phyloP scores from a whole-genome alignment of 1,140 invertebrate genomes.

The Zaprionus taronus region DNA sequence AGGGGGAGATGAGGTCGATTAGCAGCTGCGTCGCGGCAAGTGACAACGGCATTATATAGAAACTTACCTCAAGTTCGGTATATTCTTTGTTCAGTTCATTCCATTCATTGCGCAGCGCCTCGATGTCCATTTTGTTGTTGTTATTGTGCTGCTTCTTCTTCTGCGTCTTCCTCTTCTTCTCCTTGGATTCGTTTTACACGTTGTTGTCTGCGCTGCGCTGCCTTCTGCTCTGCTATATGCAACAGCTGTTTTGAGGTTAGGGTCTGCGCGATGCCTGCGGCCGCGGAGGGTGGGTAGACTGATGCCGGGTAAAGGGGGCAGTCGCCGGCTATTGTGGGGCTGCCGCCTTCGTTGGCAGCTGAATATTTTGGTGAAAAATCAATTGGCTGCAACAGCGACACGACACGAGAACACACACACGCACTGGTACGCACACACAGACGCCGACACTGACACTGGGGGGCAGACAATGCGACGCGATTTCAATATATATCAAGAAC shows the following conservation, averaged over 20 bases:
- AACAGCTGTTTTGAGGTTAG: conserved; percentile 72
- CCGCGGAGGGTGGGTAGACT: not conserved
- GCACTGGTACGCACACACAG: not conserved
- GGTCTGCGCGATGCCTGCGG: conserved; percentile 11
- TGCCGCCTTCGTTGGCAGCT: conserved; percentile 9
- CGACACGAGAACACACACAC: conserved; percentile 16
- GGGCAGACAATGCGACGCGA: conserved; percentile 41
- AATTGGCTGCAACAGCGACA: conserved; percentile 48
- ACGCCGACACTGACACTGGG: conserved; percentile 2
- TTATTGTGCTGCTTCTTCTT: conserved; percentile 10
- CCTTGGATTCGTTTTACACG: conserved; percentile 19
- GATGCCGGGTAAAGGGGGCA: not conserved
- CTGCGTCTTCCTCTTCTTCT: conserved; percentile 9
- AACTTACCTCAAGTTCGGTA: conserved; percentile 87
- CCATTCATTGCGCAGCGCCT: conserved; percentile 86
- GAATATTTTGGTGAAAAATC: conserved; percentile 68
- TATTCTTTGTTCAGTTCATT: conserved; percentile 88
- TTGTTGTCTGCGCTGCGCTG: conserved; percentile 11
- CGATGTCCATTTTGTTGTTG: conserved; percentile 64
- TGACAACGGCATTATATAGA: not conserved
- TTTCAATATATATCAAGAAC: not conserved
- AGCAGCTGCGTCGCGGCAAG: conserved; percentile 36
- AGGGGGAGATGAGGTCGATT: conserved; percentile 5
- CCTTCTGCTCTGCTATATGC: conserved; percentile 37
- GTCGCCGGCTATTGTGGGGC: conserved; percentile 29